Evolutionary conservation across 2,888 invertebrate genomes (phyloP).

Genomic region (Polydrusus tereticollis): DNA sequence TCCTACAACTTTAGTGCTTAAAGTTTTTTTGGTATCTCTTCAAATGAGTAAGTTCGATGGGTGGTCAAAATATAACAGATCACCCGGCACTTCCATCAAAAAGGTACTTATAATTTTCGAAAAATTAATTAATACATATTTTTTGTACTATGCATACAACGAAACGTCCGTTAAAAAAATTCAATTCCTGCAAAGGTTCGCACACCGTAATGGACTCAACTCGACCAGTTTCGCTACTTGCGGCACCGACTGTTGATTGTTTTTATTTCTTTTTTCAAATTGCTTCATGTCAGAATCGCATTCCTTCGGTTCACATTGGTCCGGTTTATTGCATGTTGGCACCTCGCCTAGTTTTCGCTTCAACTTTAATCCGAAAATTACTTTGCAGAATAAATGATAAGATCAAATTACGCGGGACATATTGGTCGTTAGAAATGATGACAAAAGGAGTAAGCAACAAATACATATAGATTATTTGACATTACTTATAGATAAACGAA

Average conservation of each 20-base stretch:
- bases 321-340: slow-evolving; percentile 21
- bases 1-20: too few species aligned
- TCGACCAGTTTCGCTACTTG: neutral
- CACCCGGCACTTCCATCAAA: too few species aligned
- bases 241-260: slow-evolving; percentile 2
- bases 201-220: slow-evolving; percentile 8
- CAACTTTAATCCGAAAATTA: neutral
- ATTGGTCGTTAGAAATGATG: neutral
- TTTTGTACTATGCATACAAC: neutral
- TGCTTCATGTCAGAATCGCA: slow-evolving; percentile 15
- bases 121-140: too few species aligned
- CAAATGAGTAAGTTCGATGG: too few species aligned
- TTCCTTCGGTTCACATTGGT: slow-evolving; percentile 12
- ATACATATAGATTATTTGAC: too few species aligned
- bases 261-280: slow-evolving; percentile 25
- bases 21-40: too few species aligned
- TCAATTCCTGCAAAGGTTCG: neutral
- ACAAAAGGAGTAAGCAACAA: too few species aligned
- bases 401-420: neutral
- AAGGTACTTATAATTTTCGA: too few species aligned
- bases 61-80: too few species aligned
- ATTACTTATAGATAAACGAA: too few species aligned
- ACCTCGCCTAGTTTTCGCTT: slow-evolving; percentile 16
- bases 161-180: neutral
- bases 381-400: neutral